phyloP scores from a whole-genome alignment of 2,113 vertebrate species.

The Marmota monax region DNA sequence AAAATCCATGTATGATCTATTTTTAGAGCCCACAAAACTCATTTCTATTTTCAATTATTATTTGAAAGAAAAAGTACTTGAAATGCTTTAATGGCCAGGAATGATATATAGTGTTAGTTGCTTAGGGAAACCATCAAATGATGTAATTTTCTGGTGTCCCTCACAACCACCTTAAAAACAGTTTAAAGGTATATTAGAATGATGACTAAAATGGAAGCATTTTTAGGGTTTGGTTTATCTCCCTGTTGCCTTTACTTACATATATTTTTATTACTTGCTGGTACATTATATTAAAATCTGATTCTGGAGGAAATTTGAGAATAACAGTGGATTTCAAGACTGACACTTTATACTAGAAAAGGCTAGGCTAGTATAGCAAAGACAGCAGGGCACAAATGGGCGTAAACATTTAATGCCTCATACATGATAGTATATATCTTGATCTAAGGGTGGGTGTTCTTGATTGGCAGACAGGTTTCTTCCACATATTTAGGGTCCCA shows the following conservation, averaged over 20 bases:
- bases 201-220: background rate
- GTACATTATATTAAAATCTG: constrained; percentile 2
- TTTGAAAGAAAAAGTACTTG: constrained; percentile 59
- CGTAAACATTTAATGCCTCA: background rate
- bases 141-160: background rate
- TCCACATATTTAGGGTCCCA: background rate
- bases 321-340: background rate
- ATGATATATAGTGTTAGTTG: constrained; percentile 17
- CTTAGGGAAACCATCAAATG: constrained; percentile 38
- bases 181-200: background rate
- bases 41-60: constrained; percentile 46
- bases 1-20: constrained; percentile 9
- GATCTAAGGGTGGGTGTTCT: background rate
- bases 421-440: background rate
- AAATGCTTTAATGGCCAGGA: constrained; percentile 41
- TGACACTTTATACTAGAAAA: background rate
- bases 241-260: background rate
- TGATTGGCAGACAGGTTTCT: background rate
- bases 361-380: background rate
- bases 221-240: background rate
- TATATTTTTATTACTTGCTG: background rate
- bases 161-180: constrained; percentile 26
- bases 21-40: background rate
- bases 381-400: background rate
- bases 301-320: background rate